phyloP scores from a whole-genome alignment of 2,888 invertebrate species.

The Didymodactylos carnosus region DNA sequence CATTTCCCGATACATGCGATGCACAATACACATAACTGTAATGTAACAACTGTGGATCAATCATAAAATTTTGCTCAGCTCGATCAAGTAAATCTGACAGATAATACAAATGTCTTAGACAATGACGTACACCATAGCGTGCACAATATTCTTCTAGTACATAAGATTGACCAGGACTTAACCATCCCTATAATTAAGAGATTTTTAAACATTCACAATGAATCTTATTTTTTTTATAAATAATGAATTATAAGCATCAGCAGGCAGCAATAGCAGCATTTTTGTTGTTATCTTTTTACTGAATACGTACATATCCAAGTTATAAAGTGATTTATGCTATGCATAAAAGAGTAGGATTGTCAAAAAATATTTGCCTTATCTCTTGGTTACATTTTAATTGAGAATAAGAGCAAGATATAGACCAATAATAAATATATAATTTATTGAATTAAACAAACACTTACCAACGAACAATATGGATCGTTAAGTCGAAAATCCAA shows the following conservation, averaged over 20 bases:
- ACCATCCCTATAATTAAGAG: slow-evolving; percentile 67
- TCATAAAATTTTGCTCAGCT: slow-evolving; percentile 77
- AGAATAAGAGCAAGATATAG: background rate
- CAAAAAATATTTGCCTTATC: too few species aligned
- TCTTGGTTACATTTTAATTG: too few species aligned
- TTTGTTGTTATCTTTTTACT: too few species aligned
- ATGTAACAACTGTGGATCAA: slow-evolving; percentile 93
- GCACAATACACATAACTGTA: slow-evolving; percentile 99
- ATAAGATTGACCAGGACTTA: slow-evolving; percentile 95
- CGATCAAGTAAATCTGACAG: slow-evolving; percentile 77
- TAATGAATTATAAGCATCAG: background rate
- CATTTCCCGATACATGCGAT: slow-evolving; percentile 94
- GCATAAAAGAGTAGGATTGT: too few species aligned
- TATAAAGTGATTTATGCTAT: too few species aligned
- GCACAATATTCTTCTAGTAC: slow-evolving; percentile 79
- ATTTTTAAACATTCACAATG: slow-evolving; percentile 9
- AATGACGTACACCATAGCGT: slow-evolving; percentile 82
- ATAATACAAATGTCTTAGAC: slow-evolving; percentile 85
- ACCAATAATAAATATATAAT: background rate
- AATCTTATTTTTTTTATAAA: background rate
- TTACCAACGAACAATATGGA: slow-evolving; percentile 88
- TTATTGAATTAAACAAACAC: slow-evolving; percentile 20
- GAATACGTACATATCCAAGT: too few species aligned
- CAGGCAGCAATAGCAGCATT: too few species aligned
- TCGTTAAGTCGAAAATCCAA: slow-evolving; percentile 85